Evolutionary conservation across 2,888 invertebrate species (phyloP).

Genomic region (Silvanus unidentatus): DNA sequence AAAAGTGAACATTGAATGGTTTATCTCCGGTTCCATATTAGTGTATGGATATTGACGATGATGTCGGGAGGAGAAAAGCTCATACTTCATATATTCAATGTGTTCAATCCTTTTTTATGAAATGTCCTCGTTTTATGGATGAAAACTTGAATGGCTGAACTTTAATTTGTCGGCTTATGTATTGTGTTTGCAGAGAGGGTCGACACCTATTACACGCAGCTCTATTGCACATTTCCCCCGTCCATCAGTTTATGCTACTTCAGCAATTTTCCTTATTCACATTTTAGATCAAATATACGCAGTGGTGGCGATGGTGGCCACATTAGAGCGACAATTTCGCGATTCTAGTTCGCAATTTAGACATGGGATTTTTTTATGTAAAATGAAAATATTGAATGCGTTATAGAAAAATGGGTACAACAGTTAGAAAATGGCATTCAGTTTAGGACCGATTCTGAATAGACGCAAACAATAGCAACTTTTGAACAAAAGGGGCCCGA

Average conservation of each 20-base stretch:
- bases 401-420: too few relatives aligned
- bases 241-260: constrained; percentile 31
- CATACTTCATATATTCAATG: constrained; percentile 26
- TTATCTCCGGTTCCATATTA: too few relatives aligned
- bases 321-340: too few relatives aligned
- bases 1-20: too few relatives aligned
- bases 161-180: constrained; percentile 44
- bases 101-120: constrained; percentile 39
- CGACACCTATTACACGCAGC: constrained; percentile 34
- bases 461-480: constrained; percentile 37
- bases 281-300: too few relatives aligned
- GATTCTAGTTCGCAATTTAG: neutral
- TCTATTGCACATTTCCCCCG: too few relatives aligned
- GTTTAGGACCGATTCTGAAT: constrained; percentile 19
- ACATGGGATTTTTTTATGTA: neutral
- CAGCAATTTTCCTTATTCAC: constrained; percentile 31
- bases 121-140: constrained; percentile 23
- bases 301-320: too few relatives aligned
- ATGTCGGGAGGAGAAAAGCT: constrained; percentile 13
- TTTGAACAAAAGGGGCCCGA: constrained; percentile 34
- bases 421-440: constrained; percentile 14
- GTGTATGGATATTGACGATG: too few relatives aligned
- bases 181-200: constrained; percentile 42
- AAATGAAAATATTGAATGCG: neutral
- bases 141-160: constrained; percentile 13